phyloP scores from a whole-genome alignment of 2,888 invertebrate species.

The Osmoderma eremita region DNA sequence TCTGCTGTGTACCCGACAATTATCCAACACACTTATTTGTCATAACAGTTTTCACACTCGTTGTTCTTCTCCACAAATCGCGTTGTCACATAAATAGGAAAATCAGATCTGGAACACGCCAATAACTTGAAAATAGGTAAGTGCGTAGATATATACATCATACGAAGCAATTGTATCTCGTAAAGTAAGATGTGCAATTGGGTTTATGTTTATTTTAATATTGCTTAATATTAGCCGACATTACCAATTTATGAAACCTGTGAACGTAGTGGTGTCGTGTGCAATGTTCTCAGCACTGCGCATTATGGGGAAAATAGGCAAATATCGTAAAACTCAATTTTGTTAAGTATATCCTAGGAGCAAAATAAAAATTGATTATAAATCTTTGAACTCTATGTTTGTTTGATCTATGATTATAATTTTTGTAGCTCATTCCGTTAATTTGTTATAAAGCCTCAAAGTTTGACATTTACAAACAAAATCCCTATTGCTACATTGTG shows the following conservation, averaged over 20 bases:
- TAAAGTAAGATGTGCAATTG: neutral
- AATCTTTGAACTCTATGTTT: too few relatives aligned
- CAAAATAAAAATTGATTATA: too few relatives aligned
- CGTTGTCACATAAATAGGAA: constrained; percentile 5
- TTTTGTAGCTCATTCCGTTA: too few relatives aligned
- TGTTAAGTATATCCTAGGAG: too few relatives aligned
- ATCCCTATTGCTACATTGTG: too few relatives aligned
- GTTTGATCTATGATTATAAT: too few relatives aligned
- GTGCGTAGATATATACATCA: neutral
- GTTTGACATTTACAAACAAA: too few relatives aligned
- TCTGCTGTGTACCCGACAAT: too few relatives aligned
- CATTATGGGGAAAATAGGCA: too few relatives aligned
- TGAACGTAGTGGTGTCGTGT: constrained; percentile 11
- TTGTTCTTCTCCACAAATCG: constrained; percentile 6
- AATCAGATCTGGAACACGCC: constrained; percentile 26
- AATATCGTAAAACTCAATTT: too few relatives aligned
- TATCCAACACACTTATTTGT: too few relatives aligned
- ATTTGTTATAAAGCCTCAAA: too few relatives aligned
- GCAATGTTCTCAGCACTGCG: constrained; percentile 2
- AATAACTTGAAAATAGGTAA: constrained; percentile 13
- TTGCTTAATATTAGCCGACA: neutral
- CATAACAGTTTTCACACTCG: neutral
- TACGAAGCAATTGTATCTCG: neutral
- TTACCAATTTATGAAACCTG: constrained; percentile 19
- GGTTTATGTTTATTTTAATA: constrained; percentile 15